Base-by-base conservation (phyloP, 2,797 vertebrate genomes). In the Bucorvus abyssinicus region DNA sequence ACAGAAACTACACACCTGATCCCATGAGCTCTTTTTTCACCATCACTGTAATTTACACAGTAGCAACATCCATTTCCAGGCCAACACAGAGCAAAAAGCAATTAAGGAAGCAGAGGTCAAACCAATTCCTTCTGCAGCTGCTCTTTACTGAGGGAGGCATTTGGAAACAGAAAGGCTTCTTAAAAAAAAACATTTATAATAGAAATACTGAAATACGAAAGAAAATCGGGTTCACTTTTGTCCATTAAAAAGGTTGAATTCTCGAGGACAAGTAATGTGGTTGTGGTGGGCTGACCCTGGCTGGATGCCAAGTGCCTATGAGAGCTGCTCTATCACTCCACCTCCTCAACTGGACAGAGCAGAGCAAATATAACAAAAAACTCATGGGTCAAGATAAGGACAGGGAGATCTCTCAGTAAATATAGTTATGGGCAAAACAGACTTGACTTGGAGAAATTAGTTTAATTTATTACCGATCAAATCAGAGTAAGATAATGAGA, bases 101-200 rank as follows among this genome's bases (percentile, higher is more conserved):
- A 96, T 96, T 96, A 96, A 93, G 86, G 74, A 77, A 82, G 85
- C 77, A 91, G 87, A 96, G 91, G 88, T 95, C 87, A 95, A 96
- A 94, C 67, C 52, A 94, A 90, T 93, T 94, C 87, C 64, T 89
- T 84, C 80, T 68, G 71, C 67, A 88, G 77, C 83, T 88, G 94
- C 70, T 79, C 44, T 84, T 87, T 65, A 90, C 26, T 6, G 19
- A 84, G 36, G 63, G 40, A 42, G 23, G 40, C 56, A 67, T 82
- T 91, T 84, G 30, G 40, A 88, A 96, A 86, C 21, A 87, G 65
- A 94, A 86, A 86, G 16, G 21, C 56, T 91, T 65, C 63, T 92
- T 42, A 53, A 30, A 22, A 20, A 24, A 45, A 30, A 20, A 2
- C 12, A 74, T 64, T 91, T 90, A 18, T 40, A 90, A 81, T 3